Evolutionary conservation across 2,888 invertebrate genomes (phyloP).

Genomic region (Parasteatoda lunata): DNA sequence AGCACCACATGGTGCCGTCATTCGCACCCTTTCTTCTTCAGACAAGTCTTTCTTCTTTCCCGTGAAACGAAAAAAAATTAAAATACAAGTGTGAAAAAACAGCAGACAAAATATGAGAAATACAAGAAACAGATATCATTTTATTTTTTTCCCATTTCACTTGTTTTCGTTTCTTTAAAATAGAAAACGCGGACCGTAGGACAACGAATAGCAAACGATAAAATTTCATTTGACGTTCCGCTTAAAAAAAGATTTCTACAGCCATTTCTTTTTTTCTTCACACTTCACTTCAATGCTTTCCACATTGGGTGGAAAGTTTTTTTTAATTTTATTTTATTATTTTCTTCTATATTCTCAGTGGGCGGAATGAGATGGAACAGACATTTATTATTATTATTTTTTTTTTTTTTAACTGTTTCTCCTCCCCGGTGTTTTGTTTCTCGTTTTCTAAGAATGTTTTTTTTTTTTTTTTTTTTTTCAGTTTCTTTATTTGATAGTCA

Average conservation of each 20-base stretch:
- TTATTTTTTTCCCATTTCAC: background rate
- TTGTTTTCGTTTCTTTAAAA: background rate
- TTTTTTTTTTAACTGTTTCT: background rate
- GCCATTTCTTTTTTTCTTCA: background rate
- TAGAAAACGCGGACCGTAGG: background rate
- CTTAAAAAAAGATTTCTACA: background rate
- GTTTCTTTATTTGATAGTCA: background rate
- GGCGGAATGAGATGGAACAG: slow-evolving; percentile 3
- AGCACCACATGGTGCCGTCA: background rate
- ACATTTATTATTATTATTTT: background rate
- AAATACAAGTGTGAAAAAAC: background rate
- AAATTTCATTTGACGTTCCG: slow-evolving; percentile 2
- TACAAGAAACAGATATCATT: background rate
- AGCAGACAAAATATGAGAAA: background rate
- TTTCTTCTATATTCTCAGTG: background rate
- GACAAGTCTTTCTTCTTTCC: background rate
- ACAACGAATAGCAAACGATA: background rate
- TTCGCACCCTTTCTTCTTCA: background rate
- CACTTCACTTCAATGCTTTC: background rate
- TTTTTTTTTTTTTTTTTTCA: background rate
- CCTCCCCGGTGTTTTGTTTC: background rate
- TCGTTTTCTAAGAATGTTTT: background rate
- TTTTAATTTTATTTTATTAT: background rate
- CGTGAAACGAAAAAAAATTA: background rate
- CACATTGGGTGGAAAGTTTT: background rate